Percentiles rank a stretch among this genome's conserved stretches.
Evolutionary conservation across 2,113 vertebrate species (phyloP).

Genomic region (Bos javanicus): DNA sequence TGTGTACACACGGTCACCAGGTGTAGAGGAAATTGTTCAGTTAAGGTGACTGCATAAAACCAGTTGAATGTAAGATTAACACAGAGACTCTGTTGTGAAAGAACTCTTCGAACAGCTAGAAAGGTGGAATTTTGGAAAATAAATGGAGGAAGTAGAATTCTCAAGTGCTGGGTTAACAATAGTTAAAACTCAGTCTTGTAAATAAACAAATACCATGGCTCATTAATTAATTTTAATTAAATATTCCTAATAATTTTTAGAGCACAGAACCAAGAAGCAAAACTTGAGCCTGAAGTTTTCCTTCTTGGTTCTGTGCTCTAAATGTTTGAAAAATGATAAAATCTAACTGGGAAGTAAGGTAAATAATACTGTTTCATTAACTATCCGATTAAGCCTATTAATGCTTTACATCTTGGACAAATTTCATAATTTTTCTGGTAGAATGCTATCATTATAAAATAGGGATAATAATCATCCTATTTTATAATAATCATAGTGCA

Average conservation of each 20-base stretch:
- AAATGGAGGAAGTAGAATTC: neutral
- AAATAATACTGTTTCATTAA: neutral
- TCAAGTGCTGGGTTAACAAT: neutral
- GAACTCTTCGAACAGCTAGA: neutral
- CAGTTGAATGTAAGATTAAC: neutral
- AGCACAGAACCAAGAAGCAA: neutral
- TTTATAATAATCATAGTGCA: neutral
- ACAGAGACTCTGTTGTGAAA: neutral
- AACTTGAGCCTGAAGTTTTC: neutral
- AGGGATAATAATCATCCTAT: neutral
- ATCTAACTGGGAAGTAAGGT: neutral
- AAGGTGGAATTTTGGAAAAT: neutral
- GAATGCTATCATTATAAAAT: neutral
- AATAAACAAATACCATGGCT: neutral
- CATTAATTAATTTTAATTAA: neutral
- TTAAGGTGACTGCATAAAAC: neutral
- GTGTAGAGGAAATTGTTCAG: neutral
- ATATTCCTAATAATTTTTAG: neutral
- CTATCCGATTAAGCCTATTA: neutral
- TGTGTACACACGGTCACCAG: neutral
- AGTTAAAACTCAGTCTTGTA: neutral
- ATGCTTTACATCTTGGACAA: neutral
- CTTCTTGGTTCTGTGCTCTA: neutral
- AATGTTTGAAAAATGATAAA: neutral
- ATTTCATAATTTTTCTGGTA: neutral